These are phyloP conservation scores for Coranthus polyacanthus DNA, from an alignment of 2,797 vertebrate genomes.

Conservation along the genomic window DNA sequence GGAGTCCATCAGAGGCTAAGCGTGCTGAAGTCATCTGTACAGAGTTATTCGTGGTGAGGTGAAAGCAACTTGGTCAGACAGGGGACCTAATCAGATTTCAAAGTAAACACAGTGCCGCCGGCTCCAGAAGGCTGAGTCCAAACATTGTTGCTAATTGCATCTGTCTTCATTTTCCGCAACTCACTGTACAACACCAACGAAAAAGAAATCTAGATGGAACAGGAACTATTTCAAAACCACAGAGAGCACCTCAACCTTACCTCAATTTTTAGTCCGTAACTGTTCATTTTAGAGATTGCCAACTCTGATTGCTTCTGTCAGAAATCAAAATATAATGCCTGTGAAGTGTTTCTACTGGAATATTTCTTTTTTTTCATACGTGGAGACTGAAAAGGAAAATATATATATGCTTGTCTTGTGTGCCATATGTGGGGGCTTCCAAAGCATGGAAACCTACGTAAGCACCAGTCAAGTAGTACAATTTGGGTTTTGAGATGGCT, in stretches of 20 bases:
- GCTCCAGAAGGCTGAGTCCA: constrained; percentile 74
- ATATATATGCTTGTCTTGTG: constrained; percentile 62
- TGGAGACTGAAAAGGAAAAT: constrained; percentile 73
- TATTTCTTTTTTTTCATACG: constrained; percentile 66
- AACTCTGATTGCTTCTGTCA: constrained; percentile 82
- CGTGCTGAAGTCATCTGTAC: constrained; percentile 75
- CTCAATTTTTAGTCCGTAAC: constrained; percentile 69
- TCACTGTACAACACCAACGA: constrained; percentile 71
- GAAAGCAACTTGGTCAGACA: constrained; percentile 79
- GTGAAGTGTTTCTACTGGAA: constrained; percentile 77
- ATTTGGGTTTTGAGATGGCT: constrained; percentile 79
- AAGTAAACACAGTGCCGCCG: constrained; percentile 79
- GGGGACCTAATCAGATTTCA: constrained; percentile 82
- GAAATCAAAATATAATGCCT: constrained; percentile 82
- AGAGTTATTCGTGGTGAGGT: constrained; percentile 72
- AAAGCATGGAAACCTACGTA: constrained; percentile 78
- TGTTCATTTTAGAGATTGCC: constrained; percentile 79
- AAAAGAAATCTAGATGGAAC: constrained; percentile 76
- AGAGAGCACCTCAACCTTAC: constrained; percentile 77
- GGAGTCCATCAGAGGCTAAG: constrained; percentile 70
- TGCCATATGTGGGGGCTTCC: constrained; percentile 72
- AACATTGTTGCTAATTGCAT: constrained; percentile 81
- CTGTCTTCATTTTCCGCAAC: constrained; percentile 83
- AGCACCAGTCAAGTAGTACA: constrained; percentile 76
- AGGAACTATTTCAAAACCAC: constrained; percentile 77